Evolutionary conservation across 2,888 invertebrate species (phyloP).

Genomic region (Pachydiplax longipennis): DNA sequence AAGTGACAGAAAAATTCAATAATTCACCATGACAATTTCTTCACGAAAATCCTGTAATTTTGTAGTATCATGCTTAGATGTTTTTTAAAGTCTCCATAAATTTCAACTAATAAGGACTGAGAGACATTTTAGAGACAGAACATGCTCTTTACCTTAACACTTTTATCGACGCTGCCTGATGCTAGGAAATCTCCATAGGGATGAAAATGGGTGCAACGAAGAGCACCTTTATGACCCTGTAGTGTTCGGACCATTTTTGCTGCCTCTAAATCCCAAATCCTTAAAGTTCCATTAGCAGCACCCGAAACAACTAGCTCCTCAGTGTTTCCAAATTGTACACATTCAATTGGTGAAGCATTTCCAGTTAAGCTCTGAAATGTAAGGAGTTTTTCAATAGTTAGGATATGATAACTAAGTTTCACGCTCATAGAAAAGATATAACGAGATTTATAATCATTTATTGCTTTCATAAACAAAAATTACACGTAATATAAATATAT

Average conservation of each 20-base stretch:
- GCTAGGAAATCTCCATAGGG: constrained; percentile 94
- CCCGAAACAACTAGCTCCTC: constrained; percentile 96
- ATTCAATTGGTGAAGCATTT: constrained; percentile 92
- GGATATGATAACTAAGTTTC: not conserved
- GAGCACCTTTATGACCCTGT: constrained; percentile 85
- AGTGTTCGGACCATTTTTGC: constrained; percentile 90
- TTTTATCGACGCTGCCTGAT: constrained; percentile 92
- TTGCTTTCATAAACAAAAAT: not conserved
- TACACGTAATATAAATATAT: not conserved
- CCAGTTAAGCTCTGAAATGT: constrained; percentile 83
- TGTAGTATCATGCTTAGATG: no score
- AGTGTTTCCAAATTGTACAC: constrained; percentile 92
- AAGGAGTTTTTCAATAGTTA: not conserved
- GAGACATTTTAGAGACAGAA: no score
- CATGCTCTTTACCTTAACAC: constrained; percentile 69
- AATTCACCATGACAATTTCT: no score
- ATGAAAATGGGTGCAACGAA: constrained; percentile 92
- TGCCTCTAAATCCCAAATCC: constrained; percentile 96
- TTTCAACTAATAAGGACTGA: no score
- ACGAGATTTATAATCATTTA: not conserved
- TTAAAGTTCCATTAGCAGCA: constrained; percentile 90
- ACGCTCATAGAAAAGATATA: not conserved
- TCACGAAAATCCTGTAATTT: no score
- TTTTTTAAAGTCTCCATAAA: no score
- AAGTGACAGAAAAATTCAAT: no score